Conservation (phyloP, 2,113 vertebrate genomes). For the Ptilonorhynchus violaceus region DNA sequence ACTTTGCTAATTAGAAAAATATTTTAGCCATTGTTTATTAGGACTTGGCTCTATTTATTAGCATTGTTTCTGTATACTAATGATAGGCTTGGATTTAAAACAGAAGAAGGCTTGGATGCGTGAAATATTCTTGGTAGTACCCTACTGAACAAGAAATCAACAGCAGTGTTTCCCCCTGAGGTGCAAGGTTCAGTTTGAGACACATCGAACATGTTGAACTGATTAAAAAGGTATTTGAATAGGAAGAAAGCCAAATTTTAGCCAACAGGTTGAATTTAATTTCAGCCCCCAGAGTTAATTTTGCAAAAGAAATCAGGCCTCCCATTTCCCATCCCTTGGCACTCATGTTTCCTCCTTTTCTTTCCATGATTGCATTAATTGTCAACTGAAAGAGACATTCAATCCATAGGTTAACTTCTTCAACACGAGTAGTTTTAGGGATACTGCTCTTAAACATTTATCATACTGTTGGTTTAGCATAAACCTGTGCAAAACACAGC, state of each 20-base stretch:
- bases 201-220: background rate
- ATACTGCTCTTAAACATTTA: background rate
- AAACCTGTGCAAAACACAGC: background rate
- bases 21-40: background rate
- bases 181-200: background rate
- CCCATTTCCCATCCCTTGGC: conserved; percentile 21
- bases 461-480: background rate
- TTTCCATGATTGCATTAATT: background rate
- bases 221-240: conserved; percentile 24
- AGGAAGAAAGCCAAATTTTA: conserved; percentile 5
- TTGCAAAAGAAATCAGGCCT: conserved; percentile 9
- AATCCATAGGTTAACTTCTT: background rate
- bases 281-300: conserved; percentile 24
- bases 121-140: background rate
- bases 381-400: background rate
- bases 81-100: background rate
- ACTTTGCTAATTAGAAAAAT: background rate
- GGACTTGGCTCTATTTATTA: background rate
- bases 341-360: background rate
- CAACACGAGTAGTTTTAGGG: background rate
- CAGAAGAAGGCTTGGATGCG: background rate
- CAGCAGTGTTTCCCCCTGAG: background rate
- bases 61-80: background rate
- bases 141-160: background rate
- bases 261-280: conserved; percentile 44